These are phyloP conservation scores for Aurelia aurita DNA, from an alignment of 30 jellyfish, hydroid and myxozoan genomes.

Conservation along the genomic window DNA sequence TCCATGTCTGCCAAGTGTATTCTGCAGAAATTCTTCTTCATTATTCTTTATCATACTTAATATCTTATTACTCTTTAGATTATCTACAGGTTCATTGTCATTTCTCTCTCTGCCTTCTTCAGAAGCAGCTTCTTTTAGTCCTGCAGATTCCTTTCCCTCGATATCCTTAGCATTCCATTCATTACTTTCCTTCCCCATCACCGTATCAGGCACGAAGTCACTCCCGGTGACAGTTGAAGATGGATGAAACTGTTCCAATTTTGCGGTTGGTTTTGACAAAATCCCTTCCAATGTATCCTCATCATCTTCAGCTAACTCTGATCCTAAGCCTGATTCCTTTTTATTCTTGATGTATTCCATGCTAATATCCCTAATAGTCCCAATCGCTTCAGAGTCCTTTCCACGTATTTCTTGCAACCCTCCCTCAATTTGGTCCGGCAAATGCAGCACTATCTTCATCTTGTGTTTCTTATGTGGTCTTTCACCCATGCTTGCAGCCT, in stretches of 20 bases:
- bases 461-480: constrained; percentile 49
- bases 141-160: constrained; percentile 24
- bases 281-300: constrained; percentile 63
- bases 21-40: constrained; percentile 32
- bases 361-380: constrained; percentile 47
- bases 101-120: constrained; percentile 31
- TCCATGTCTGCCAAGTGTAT: constrained; percentile 11
- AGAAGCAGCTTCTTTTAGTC: background rate
- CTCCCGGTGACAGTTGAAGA: constrained; percentile 33
- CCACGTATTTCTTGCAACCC: constrained; percentile 61
- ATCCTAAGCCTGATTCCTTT: constrained; percentile 45
- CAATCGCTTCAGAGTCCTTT: constrained; percentile 54
- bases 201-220: constrained; percentile 52
- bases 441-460: constrained; percentile 73
- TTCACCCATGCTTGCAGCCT: background rate
- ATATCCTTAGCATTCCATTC: constrained; percentile 53
- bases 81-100: constrained; percentile 20
- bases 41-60: constrained; percentile 37
- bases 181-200: constrained; percentile 52
- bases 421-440: constrained; percentile 75
- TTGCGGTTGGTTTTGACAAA: constrained; percentile 65
- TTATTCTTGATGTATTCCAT: background rate
- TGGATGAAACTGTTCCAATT: constrained; percentile 51
- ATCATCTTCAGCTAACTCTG: constrained; percentile 59
- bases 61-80: constrained; percentile 37